phyloP scores from a whole-genome alignment of 2,888 invertebrate genomes.

The Caradrina kadenii region DNA sequence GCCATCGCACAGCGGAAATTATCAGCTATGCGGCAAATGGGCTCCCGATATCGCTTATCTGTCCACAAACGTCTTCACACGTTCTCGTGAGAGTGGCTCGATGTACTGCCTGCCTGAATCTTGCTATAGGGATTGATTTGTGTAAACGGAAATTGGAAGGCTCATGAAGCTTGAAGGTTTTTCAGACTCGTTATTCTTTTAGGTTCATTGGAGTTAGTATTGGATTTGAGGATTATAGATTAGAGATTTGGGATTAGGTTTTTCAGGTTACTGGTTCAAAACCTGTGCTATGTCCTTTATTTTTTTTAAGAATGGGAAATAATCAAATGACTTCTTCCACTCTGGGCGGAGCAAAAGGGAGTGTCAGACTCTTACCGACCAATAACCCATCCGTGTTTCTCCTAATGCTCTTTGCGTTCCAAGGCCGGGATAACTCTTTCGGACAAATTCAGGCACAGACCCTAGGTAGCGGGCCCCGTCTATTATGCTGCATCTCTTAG shows the following conservation, averaged over 20 bases:
- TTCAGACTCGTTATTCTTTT: conserved; percentile 9
- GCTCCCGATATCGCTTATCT: conserved; percentile 82
- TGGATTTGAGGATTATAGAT: not conserved
- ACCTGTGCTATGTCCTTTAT: too few species aligned
- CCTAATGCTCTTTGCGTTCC: too few species aligned
- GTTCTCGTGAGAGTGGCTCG: conserved; percentile 36
- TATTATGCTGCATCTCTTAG: too few species aligned
- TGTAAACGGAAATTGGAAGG: conserved; percentile 53
- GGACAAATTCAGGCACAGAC: too few species aligned
- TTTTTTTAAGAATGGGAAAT: too few species aligned
- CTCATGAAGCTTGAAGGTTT: conserved; percentile 29
- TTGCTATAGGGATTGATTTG: conserved; percentile 51
- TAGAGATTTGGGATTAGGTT: not conserved
- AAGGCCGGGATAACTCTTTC: too few species aligned
- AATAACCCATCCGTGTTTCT: too few species aligned
- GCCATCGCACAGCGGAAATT: conserved; percentile 84
- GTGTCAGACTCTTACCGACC: too few species aligned
- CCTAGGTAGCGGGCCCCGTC: too few species aligned
- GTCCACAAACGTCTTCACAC: conserved; percentile 71
- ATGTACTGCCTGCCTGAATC: conserved; percentile 34
- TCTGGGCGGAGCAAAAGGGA: too few species aligned
- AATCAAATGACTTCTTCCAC: too few species aligned
- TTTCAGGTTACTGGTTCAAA: not conserved
- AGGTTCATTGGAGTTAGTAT: conserved; percentile 14
- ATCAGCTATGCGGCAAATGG: conserved; percentile 83